Evolutionary conservation across 2,888 invertebrate species (phyloP).

Genomic region (Andrena chrysosceles): DNA sequence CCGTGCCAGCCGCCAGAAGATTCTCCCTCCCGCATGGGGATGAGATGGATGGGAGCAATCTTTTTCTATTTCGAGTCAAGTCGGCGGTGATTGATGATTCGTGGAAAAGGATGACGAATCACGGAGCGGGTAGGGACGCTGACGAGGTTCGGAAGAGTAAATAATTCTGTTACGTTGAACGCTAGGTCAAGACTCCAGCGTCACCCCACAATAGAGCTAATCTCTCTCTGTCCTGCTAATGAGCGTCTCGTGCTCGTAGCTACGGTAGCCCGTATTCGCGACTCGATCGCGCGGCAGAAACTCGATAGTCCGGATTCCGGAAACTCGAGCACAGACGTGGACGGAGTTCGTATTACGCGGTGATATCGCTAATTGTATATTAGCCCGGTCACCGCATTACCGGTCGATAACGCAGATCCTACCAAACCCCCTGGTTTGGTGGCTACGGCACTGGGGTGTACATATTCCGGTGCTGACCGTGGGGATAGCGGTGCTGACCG

Average conservation of each 20-base stretch:
- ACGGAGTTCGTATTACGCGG: slow-evolving; percentile 44
- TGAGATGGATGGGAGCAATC: not conserved
- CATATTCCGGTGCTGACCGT: slow-evolving; percentile 46
- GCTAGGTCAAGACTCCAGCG: too few relatives aligned
- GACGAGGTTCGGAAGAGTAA: not conserved
- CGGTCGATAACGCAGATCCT: slow-evolving; percentile 40
- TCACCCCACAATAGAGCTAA: not conserved
- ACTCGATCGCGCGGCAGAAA: slow-evolving; percentile 34
- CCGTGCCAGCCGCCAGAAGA: slow-evolving; percentile 18
- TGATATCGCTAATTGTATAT: slow-evolving; percentile 60
- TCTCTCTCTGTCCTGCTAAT: not conserved
- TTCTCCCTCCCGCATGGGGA: not conserved
- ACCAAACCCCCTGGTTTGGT: slow-evolving; percentile 28
- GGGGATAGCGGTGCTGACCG: slow-evolving; percentile 38
- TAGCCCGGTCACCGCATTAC: slow-evolving; percentile 52
- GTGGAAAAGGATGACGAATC: not conserved
- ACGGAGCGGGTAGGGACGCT: too few relatives aligned
- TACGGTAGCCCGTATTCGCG: slow-evolving; percentile 23
- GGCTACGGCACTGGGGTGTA: slow-evolving; percentile 36
- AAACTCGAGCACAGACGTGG: slow-evolving; percentile 12
- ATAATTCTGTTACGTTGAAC: not conserved
- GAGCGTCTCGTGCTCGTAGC: not conserved
- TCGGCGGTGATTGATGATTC: slow-evolving; percentile 32
- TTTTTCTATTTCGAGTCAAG: slow-evolving; percentile 13
- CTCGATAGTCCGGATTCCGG: slow-evolving; percentile 18